Base-by-base conservation (phyloP, 2,797 vertebrate species). In the Gymnopithys bicolor region DNA sequence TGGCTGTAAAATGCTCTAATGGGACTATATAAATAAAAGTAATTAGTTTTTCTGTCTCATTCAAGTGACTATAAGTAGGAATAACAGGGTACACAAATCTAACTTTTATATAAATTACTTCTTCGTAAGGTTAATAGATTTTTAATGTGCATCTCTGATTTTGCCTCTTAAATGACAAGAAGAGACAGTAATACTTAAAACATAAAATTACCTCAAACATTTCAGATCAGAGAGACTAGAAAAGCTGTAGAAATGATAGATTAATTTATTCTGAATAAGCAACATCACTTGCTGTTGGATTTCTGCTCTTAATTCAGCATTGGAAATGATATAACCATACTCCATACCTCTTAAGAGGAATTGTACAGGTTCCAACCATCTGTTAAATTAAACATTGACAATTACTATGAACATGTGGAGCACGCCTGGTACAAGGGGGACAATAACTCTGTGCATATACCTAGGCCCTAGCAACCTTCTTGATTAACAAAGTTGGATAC, bases 301-400 rank as follows among this genome's bases (percentile, higher is more conserved):
- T 97, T 95, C 95, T 89, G 52, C 90, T 96, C 94, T 96, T 90
- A 96, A 94, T 92, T 97, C 94, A 93, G 32, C 53, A 62, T 22
- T 96, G 89, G 90, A 90, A 96, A 97, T 93, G 24, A 78, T 79
- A 95, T 91, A 97, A 94, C 78, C 68, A 32, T 86, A 68, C 69
- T 88, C 71, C 22, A 24, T 94, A 84, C 70, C 39, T 94, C 19
- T 8, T 39, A 87, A 93, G 90, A 94, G 90, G 79, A 95, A 91
- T 76, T 93, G 73, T 81, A 62, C 68, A 53, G 77, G 9, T 95
- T 96, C 93, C 93, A 97, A 58, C 87, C 93, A 92, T 97, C 96
- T 97, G 95, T 94, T 97, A 96, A 96, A 97, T 97, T 94, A 96
- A 96, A 86, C 93, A 95, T 46, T 76, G 78, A 48, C 95, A 86